These are phyloP conservation scores for Trachymyrmex septentrionalis DNA, from an alignment of 1,140 invertebrate genomes.

Conservation along the genomic window DNA sequence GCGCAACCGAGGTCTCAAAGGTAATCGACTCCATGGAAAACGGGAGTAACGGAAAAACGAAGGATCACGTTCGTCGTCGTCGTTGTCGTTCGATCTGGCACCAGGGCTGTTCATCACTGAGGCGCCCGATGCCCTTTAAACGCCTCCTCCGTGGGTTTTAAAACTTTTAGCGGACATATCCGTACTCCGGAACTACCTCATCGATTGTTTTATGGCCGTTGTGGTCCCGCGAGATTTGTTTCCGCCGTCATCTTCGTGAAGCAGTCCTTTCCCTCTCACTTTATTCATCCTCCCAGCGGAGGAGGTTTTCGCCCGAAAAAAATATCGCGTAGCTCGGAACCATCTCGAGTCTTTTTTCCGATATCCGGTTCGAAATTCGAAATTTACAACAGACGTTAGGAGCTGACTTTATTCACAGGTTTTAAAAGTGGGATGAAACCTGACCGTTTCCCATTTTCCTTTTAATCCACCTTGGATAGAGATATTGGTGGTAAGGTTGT, in stretches of 20 bases:
- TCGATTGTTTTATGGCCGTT: constrained; percentile 72
- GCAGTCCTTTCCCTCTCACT: not conserved
- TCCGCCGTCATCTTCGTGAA: constrained; percentile 19
- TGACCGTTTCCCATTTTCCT: constrained; percentile 12
- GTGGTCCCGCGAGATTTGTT: constrained; percentile 52
- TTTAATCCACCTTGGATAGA: not conserved
- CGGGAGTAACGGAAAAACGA: constrained; percentile 14
- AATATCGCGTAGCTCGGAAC: constrained; percentile 6
- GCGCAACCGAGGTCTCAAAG: constrained; percentile 51
- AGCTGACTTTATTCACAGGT: no score
- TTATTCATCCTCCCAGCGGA: not conserved
- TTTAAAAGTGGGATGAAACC: not conserved
- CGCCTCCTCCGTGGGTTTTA: constrained; percentile 71
- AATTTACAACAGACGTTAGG: constrained; percentile 43
- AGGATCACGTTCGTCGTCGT: constrained; percentile 18
- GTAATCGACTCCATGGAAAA: constrained; percentile 42
- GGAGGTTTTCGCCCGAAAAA: not conserved
- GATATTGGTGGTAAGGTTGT: not conserved
- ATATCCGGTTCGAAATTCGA: constrained; percentile 38
- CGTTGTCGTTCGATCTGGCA: constrained; percentile 16
- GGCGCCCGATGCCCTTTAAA: constrained; percentile 57
- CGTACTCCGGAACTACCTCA: constrained; percentile 21
- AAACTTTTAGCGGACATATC: constrained; percentile 67
- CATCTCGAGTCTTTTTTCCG: not conserved
- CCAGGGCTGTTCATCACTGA: constrained; percentile 52